Base-by-base conservation (phyloP, 2,113 vertebrate genomes). In the Pachyramphus minor region DNA sequence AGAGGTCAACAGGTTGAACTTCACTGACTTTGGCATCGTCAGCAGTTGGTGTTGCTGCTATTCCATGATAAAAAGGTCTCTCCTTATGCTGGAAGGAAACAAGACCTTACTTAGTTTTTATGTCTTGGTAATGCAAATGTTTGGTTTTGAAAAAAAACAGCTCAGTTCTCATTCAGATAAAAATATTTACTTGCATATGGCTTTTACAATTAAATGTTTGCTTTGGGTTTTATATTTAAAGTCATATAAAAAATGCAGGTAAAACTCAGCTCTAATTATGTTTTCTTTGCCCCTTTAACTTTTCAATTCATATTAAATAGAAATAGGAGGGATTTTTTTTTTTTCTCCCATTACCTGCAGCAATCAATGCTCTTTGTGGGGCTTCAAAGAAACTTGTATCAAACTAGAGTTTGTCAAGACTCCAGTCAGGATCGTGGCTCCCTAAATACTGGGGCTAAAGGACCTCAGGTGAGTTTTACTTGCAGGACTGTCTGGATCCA, bases 1-100 rank as follows among this genome's bases (percentile, higher is more conserved):
- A 71, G 63, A 88, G 60, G 83, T 93, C 93, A 94, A 62, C 83
- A 92, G 83, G 80, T 33, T 81, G 85, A 92, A 47, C 90, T 83
- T 68, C 56, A 77, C 85, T 90, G 12, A 76, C 62, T 93, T 90
- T 28, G 64, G 94, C 91, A 84, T 28, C 0, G 1, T 87, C 96
- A 93, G 76, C 85, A 84, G 76, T 68, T 81, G 56, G 50, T 73
- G 63, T 27, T 72, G 68, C 80, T 81, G 24, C 7, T 42, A 14
- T 52, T 78, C 86, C 37, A 33, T 20, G 35, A 84, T 21, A 71
- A 14, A 91, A 84, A 90, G 21, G 25, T 52, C 45, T 81, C n/a
- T 71, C 35, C 42, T 90, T 84, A 23, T 6, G 20, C 68, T 84
- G 49, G 12, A 80, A 87, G 6, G 17, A 2, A n/a, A 62, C 52